phyloP scores from a whole-genome alignment of 2,888 invertebrate genomes.

The Sarcophaga carnaria region DNA sequence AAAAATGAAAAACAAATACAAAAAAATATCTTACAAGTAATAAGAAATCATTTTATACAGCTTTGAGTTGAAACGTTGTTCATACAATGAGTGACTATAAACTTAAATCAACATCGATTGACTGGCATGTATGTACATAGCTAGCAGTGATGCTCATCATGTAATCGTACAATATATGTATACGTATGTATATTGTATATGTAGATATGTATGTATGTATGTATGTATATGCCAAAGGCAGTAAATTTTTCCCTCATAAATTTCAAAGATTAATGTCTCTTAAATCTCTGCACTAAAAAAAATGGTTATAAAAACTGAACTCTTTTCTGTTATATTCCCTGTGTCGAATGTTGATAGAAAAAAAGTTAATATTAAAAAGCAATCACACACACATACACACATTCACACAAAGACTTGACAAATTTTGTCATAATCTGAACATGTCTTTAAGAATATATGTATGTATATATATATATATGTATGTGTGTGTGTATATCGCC shows the following conservation, averaged over 20 bases:
- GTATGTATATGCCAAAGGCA: conserved; percentile 39
- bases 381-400: background rate
- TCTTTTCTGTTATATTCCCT: conserved; percentile 26
- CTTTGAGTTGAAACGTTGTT: background rate
- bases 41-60: conserved; percentile 30
- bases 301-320: conserved; percentile 32
- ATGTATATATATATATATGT: no score
- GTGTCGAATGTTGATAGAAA: conserved; percentile 11
- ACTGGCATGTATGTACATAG: conserved; percentile 31
- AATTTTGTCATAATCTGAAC: conserved; percentile 37
- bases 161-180: background rate
- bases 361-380: background rate
- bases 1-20: background rate
- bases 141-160: background rate
- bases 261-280: conserved; percentile 62
- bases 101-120: conserved; percentile 64
- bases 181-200: background rate
- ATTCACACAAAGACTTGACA: conserved; percentile 16
- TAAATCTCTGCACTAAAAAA: conserved; percentile 50
- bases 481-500: background rate
- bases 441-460: conserved; percentile 9
- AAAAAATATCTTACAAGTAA: background rate
- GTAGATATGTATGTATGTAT: background rate
- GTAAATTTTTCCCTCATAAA: conserved; percentile 59
- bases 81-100: conserved; percentile 19